These are phyloP conservation scores for Pheosia gnoma DNA, from an alignment of 2,888 invertebrate genomes.

Conservation along the genomic window DNA sequence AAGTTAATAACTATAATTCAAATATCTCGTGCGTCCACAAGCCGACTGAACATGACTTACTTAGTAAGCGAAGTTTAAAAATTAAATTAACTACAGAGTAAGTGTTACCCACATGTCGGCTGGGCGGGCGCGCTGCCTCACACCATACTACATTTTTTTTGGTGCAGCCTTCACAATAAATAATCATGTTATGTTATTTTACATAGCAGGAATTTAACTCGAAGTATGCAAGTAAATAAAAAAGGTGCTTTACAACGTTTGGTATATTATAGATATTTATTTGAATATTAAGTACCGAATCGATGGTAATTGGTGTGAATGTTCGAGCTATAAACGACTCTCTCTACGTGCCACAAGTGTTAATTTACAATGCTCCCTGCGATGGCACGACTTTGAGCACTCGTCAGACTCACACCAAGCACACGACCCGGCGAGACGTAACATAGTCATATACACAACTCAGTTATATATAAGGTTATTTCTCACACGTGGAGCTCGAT, in stretches of 20 bases:
- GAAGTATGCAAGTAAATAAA: constrained; percentile 55
- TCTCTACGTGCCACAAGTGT: constrained; percentile 31
- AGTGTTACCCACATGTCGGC: constrained; percentile 38
- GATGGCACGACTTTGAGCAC: constrained; percentile 25
- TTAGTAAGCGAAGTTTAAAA: constrained; percentile 78
- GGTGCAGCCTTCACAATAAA: constrained; percentile 66
- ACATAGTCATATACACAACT: constrained; percentile 19
- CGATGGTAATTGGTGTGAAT: constrained; percentile 29
- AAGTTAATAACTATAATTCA: constrained; percentile 75
- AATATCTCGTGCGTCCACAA: constrained; percentile 70
- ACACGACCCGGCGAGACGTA: constrained; percentile 11
- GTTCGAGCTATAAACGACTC: constrained; percentile 34
- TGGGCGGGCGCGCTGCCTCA: constrained; percentile 33
- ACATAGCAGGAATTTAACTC: constrained; percentile 57
- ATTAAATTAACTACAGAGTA: constrained; percentile 70
- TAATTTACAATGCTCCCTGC: constrained; percentile 47
- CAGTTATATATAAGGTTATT: constrained; percentile 32
- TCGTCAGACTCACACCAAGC: constrained; percentile 6
- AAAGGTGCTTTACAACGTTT: constrained; percentile 53
- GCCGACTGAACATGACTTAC: constrained; percentile 75
- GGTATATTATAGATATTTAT: constrained; percentile 42
- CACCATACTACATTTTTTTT: constrained; percentile 47
- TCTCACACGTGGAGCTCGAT: constrained; percentile 48
- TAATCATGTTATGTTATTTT: constrained; percentile 54
- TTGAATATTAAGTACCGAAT: constrained; percentile 39